Evolutionary conservation across 2,888 invertebrate genomes (phyloP), one percentile per base, ranked within the genome.

Genomic region (Tetragonisca angustula): DNA sequence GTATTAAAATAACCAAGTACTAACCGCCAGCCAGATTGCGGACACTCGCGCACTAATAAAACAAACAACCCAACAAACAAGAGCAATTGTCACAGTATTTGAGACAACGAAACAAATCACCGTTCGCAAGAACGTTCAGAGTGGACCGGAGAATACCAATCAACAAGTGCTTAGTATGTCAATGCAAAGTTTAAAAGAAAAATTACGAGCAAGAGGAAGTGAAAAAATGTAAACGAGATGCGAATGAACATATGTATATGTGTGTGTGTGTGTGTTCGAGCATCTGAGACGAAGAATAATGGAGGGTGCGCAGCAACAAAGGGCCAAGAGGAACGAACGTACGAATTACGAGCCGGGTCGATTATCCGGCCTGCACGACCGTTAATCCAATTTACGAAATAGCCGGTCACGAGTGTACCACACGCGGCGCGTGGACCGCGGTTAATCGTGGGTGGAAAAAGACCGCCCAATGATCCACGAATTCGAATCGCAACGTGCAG

Each of bases 381-480:
- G 86, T 87, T 87, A 86, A 87, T 87, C 86, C 86, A 87, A 87
- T 87, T 87, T 87, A 83, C 83, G 83, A 87, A 86, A 87, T 83
- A 81, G 76, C 74, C 79, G 79, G 81, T 85, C 85, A 86, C 82
- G 86, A 86, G 82, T 59, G 76, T 82, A 84, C 84, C 84, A 84
- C 85, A 82, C 82, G 81, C 78, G 81, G 80, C 85, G 85, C 85
- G 85, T 81, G 78, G 76, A 71, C 56, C 61, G 64, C 68, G 77
- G 65, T 85, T 85, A 84, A 84, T 76, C 84, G 84, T 84, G 84
- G 84, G 84, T 84, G 79, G 84, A 84, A 79, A 84, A 79, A 73
- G 73, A 67, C 73, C 77, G 75, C 32, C 73, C 69, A 62, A 56
- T 21, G 74, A 64, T 76, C 65, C 67, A 67, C 50, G 73, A 43